Percentiles rank a stretch among this genome's conserved stretches.
Evolutionary conservation across 23 tunicate species (phyloP).

Genomic region (Ciona savignyi): DNA sequence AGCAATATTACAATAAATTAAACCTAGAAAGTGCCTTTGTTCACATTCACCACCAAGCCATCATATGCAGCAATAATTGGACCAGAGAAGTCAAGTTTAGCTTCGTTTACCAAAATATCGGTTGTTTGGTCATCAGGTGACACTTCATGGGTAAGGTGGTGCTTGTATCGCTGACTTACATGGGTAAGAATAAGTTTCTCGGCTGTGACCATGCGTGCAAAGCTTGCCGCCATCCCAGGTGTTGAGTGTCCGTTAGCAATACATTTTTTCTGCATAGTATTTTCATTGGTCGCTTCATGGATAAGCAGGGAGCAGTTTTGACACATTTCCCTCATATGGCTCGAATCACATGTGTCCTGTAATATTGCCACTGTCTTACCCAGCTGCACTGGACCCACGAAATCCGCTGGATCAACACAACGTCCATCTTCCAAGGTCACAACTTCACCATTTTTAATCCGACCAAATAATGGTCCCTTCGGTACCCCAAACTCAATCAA

Average conservation of each 20-base stretch:
- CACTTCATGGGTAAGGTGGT: constrained; percentile 41
- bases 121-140: constrained; percentile 29
- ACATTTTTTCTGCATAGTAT: constrained; percentile 36
- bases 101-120: constrained; percentile 50
- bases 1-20: no score
- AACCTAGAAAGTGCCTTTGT: no score
- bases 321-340: constrained; percentile 62
- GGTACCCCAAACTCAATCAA: constrained; percentile 63
- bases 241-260: constrained; percentile 91
- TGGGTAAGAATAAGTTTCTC: constrained; percentile 57
- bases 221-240: constrained; percentile 64
- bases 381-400: constrained; percentile 72
- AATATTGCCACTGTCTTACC: constrained; percentile 84
- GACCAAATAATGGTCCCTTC: constrained; percentile 74
- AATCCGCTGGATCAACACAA: constrained; percentile 39
- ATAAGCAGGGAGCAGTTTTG: constrained; percentile 52
- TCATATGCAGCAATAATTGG: constrained; percentile 74
- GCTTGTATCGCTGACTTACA: constrained; percentile 82
- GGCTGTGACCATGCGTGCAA: constrained; percentile 41
- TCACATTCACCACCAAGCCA: constrained; percentile 70
- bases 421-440: constrained; percentile 69
- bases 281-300: constrained; percentile 87
- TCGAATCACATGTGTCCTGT: constrained; percentile 89
- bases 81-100: constrained; percentile 30
- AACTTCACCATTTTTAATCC: constrained; percentile 64